Percentiles rank a stretch among this genome's conserved stretches.
These are phyloP conservation scores for Beris morrisii DNA, from an alignment of 2,888 invertebrate genomes.

Conservation along the genomic window DNA sequence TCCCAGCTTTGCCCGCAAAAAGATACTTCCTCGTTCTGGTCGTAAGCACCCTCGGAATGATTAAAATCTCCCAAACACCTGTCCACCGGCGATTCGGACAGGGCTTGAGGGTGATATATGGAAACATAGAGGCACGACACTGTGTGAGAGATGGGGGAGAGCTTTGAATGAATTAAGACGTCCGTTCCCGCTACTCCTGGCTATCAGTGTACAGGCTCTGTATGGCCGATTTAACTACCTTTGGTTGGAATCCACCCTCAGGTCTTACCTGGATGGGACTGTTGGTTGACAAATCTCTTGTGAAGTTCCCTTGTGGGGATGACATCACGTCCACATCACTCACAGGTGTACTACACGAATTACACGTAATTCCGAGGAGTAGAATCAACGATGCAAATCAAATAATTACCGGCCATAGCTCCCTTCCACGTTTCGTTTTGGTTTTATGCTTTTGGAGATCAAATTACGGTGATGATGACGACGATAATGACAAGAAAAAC, in stretches of 20 bases:
- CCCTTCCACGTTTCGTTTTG: too few species aligned
- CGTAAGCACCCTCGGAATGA: conserved; percentile 26
- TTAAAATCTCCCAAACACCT: conserved; percentile 32
- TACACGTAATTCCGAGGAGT: conserved; percentile 7
- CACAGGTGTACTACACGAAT: conserved; percentile 4
- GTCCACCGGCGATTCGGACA: conserved; percentile 5
- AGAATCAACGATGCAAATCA: conserved; percentile 36
- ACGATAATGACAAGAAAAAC: conserved; percentile 23
- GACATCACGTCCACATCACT: conserved; percentile 25
- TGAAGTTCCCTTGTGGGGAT: conserved; percentile 11
- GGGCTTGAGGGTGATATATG: too few species aligned
- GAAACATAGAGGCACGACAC: conserved; percentile 2
- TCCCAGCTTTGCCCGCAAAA: conserved; percentile 21
- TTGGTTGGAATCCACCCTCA: conserved; percentile 10
- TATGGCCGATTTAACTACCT: too few species aligned
- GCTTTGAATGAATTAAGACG: conserved; percentile 36
- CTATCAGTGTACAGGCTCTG: too few species aligned
- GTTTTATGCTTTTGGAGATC: conserved; percentile 8
- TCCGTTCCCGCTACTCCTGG: conserved; percentile 2
- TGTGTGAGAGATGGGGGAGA: not conserved
- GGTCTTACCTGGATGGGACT: not conserved
- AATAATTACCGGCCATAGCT: too few species aligned
- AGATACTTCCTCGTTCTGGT: too few species aligned
- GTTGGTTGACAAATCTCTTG: conserved; percentile 31
- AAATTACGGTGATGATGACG: conserved; percentile 17